Evolutionary conservation across 2,113 vertebrate genomes (phyloP).

Genomic region (Notiomystis cincta): DNA sequence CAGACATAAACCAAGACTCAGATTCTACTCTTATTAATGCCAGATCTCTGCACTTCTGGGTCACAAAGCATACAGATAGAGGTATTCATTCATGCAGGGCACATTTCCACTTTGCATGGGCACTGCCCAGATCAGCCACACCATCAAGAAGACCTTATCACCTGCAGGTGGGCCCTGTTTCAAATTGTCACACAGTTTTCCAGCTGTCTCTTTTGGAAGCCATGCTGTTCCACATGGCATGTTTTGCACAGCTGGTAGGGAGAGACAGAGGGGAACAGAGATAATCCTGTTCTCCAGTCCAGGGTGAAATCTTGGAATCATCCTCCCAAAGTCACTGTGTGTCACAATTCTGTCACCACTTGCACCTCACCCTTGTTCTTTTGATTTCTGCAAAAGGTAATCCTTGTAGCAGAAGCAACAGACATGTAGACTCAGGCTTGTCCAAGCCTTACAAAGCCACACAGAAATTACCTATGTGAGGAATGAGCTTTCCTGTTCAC

Average conservation of each 20-base stretch:
- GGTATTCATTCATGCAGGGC: neutral
- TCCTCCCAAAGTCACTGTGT: neutral
- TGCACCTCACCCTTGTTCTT: neutral
- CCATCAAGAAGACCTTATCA: neutral
- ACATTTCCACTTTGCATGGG: neutral
- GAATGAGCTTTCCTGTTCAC: neutral
- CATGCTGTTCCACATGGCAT: accelerated
- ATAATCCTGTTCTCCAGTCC: neutral
- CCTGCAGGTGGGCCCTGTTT: neutral
- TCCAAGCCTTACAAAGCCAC: neutral
- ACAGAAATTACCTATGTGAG: neutral
- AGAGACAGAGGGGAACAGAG: neutral
- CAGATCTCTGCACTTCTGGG: neutral
- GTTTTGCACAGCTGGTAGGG: neutral
- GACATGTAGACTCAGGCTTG: neutral
- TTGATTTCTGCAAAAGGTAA: neutral
- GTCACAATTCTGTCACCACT: neutral
- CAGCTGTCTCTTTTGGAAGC: neutral
- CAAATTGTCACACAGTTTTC: neutral
- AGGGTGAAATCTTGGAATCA: neutral
- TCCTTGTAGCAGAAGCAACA: neutral
- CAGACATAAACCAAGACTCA: neutral
- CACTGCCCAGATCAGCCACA: neutral
- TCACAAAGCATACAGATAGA: neutral
- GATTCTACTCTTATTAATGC: neutral